phyloP scores from a whole-genome alignment of 1,140 invertebrate species.

The Apis laboriosa region DNA sequence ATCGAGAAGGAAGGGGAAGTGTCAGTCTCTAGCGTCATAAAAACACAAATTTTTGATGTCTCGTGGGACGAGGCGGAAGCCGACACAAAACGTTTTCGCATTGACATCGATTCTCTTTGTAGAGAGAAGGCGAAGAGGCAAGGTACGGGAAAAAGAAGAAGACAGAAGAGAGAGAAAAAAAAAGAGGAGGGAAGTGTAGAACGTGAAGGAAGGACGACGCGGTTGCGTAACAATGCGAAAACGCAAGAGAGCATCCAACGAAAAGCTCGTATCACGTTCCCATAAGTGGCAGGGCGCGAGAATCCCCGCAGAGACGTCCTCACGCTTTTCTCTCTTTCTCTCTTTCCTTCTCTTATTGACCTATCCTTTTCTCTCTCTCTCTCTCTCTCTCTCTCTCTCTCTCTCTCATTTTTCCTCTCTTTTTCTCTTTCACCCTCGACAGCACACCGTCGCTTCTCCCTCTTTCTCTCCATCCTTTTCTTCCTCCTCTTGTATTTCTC shows the following conservation, averaged over 20 bases:
- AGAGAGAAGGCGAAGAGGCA: slow-evolving; percentile 4
- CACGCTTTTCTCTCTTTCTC: slow-evolving; percentile 38
- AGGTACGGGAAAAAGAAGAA: background rate
- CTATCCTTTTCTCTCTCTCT: background rate
- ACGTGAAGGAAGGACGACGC: slow-evolving; percentile 49
- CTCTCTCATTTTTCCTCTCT: background rate
- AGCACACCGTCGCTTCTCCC: slow-evolving; percentile 26
- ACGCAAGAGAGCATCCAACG: slow-evolving; percentile 71
- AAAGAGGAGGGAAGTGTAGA: slow-evolving; percentile 16
- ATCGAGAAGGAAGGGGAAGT: background rate
- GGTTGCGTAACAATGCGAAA: slow-evolving; percentile 75
- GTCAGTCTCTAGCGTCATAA: background rate
- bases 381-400: background rate
- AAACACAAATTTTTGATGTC: slow-evolving; percentile 32
- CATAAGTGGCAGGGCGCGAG: slow-evolving; percentile 73
- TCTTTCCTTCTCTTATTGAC: background rate
- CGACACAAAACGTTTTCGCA: slow-evolving; percentile 19
- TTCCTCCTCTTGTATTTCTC: background rate
- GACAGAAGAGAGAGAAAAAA: background rate
- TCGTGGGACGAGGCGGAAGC: slow-evolving; percentile 16
- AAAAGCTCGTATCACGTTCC: slow-evolving; percentile 74
- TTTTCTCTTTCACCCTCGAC: background rate
- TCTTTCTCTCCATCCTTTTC: background rate
- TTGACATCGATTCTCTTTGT: slow-evolving; percentile 70
- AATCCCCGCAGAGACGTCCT: slow-evolving; percentile 69